Conservation (phyloP, 2,888 invertebrate species). For the Steinernema scapterisci region DNA sequence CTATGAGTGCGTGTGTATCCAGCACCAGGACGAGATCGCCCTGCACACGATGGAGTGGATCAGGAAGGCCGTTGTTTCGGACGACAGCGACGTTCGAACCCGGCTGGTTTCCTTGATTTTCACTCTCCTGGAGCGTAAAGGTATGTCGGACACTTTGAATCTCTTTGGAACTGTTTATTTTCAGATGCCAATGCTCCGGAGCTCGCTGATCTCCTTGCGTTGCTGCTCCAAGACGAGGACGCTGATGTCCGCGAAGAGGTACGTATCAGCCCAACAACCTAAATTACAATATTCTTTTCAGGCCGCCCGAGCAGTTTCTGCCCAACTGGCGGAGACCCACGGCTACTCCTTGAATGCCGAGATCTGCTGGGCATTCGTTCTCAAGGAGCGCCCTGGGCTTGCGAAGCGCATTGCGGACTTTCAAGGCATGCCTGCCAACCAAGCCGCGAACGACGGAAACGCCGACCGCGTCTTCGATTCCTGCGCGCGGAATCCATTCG, state of each 20-base stretch:
- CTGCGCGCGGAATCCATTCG: conserved; percentile 48
- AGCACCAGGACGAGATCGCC: not conserved
- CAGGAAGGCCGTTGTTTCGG: not conserved
- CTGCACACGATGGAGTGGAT: not conserved
- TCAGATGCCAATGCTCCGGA: not conserved
- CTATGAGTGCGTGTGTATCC: not conserved
- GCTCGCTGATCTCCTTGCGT: not conserved
- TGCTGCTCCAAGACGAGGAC: conserved; percentile 35
- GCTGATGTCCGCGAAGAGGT: conserved; percentile 36
- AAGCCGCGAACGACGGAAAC: not conserved
- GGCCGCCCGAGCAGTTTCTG: conserved; percentile 29
- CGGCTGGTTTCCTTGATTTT: not conserved
- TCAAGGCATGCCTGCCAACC: not conserved
- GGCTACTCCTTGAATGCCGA: not conserved
- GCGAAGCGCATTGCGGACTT: not conserved
- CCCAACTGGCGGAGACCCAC: not conserved
- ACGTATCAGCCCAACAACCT: not conserved
- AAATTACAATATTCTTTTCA: not conserved
- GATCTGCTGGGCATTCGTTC: conserved; percentile 28
- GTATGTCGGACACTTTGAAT: not conserved
- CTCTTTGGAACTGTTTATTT: not conserved
- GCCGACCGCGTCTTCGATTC: conserved; percentile 45
- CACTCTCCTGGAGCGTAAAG: not conserved
- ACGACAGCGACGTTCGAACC: not conserved
- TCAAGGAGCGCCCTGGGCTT: conserved; percentile 23